Percentiles rank a stretch among this genome's conserved stretches.
Conservation (phyloP, 1,140 invertebrate genomes). For the Frieseomelitta varia region DNA sequence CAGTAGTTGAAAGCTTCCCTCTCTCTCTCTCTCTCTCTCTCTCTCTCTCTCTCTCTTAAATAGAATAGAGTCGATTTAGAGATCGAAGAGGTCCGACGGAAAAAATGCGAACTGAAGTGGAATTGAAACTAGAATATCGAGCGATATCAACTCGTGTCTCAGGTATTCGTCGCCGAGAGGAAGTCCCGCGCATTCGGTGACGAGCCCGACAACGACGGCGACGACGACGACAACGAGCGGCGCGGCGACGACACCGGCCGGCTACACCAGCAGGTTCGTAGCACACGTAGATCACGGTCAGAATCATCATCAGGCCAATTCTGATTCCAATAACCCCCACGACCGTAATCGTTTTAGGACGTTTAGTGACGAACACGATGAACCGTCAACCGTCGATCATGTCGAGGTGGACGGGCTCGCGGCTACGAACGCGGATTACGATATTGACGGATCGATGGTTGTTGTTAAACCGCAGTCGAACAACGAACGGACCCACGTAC, state of each 20-base stretch:
- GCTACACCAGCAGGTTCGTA: conserved; percentile 83
- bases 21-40: too few species aligned
- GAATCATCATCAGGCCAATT: conserved; percentile 73
- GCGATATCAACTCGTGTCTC: conserved; percentile 59
- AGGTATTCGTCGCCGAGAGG: conserved; percentile 80
- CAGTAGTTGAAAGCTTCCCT: not conserved
- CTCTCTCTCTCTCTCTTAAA: too few species aligned
- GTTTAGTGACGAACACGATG: conserved; percentile 64
- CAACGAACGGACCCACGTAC: conserved; percentile 39
- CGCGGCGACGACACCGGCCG: conserved; percentile 71
- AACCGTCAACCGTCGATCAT: conserved; percentile 53
- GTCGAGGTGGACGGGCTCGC: conserved; percentile 58
- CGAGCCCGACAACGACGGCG: conserved; percentile 69
- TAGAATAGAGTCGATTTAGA: not conserved
- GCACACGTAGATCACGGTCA: conserved; percentile 74
- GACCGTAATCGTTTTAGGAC: conserved; percentile 79
- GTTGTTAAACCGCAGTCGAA: conserved; percentile 44
- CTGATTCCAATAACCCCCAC: conserved; percentile 79
- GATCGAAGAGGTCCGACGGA: not conserved
- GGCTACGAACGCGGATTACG: conserved; percentile 58
- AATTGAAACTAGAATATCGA: conserved; percentile 53
- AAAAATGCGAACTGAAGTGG: not conserved
- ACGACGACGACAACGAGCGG: conserved; percentile 61
- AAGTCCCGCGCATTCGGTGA: conserved; percentile 78
- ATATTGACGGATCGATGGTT: conserved; percentile 50